Conservation (phyloP, 37 sponge, comb jelly and placozoan genomes). For the Crambe crambe region DNA sequence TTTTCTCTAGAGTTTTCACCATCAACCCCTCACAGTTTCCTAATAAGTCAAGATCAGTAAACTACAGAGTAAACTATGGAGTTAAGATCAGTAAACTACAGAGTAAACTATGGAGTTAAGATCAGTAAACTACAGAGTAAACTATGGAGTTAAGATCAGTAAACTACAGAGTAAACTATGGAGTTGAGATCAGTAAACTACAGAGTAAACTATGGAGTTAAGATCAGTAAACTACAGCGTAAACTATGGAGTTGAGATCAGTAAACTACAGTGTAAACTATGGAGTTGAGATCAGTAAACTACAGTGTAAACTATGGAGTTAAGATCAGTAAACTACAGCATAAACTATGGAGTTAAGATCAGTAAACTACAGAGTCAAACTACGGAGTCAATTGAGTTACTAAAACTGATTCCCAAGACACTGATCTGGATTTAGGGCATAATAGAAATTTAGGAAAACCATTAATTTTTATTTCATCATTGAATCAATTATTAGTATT, state of each 20-base stretch:
- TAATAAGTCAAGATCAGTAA: not conserved
- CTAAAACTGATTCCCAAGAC: too few relatives aligned
- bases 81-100: not conserved
- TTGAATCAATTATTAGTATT: not conserved
- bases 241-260: not conserved
- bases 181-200: not conserved
- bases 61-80: not conserved
- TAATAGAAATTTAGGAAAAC: too few relatives aligned
- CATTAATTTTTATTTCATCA: not conserved
- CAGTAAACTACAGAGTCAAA: not conserved
- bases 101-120: not conserved
- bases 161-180: not conserved
- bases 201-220: not conserved
- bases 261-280: not conserved
- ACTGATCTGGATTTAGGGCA: too few relatives aligned
- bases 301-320: not conserved
- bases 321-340: not conserved
- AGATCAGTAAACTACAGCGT: not conserved
- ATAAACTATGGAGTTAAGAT: not conserved
- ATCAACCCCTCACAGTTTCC: slow-evolving; percentile 99
- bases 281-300: not conserved
- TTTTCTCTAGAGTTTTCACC: slow-evolving; percentile 93
- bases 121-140: not conserved
- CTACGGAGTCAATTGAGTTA: too few relatives aligned
- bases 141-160: not conserved